Evolutionary conservation across 2,888 invertebrate species (phyloP), one percentile per base, ranked within the genome.

Genomic region (Blomia tropicalis): DNA sequence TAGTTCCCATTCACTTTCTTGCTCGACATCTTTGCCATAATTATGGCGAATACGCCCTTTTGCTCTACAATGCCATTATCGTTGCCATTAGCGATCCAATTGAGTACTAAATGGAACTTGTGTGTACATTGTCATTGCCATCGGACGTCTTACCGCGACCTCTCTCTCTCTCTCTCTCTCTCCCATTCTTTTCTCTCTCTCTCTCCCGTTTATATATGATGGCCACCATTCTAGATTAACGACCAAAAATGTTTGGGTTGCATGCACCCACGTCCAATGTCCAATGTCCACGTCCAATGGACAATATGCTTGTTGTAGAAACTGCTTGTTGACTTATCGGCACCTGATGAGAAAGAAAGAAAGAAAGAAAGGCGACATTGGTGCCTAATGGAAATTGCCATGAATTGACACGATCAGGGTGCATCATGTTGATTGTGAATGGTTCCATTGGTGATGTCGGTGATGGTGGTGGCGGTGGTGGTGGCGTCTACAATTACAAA

Each of bases 31-130:
- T 36, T 17, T 36, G 7, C 27, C 7, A n/a, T 47, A 47, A 47
- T 47, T 47, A 47, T 47, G 7, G 7, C 51, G 51, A 47, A 47
- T 11, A 47, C 51, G 51, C 51, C 51, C 51, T 47, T n/a, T 47
- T 47, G 51, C 51, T 47, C 51, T 47, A 27, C 51, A 47, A n/a
- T 7, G 11, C 51, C 51, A 47, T 47, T 47, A 47, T 47, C 51
- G 51, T 47, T 47, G 51, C 51, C n/a, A 47, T 47, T 47, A 47
- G 51, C 51, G 51, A 47, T 47, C 51, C 51, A 47, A 47, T 47
- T 47, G 51, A 47, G 51, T n/a, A 47, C 51, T 47, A 47, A 47
- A 47, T 47, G 51, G 51, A 47, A 47, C 51, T 47, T 47, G 51
- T 47, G 51, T 47, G 51, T 47, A 47, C 51, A 47, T 47, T 47